These are phyloP conservation scores for Elachura formosa DNA, from an alignment of 2,113 vertebrate genomes.

Conservation along the genomic window DNA sequence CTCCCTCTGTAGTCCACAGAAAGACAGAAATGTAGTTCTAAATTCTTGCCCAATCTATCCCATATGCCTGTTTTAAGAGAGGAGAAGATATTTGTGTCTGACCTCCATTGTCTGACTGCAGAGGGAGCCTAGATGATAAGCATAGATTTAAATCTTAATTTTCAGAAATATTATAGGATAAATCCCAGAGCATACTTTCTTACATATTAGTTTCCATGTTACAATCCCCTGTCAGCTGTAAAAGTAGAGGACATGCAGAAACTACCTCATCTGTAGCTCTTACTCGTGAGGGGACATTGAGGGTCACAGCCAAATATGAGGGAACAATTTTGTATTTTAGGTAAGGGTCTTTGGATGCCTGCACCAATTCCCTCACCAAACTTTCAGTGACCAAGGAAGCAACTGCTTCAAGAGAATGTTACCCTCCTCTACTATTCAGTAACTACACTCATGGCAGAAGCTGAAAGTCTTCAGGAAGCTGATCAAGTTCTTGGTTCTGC, in stretches of 20 bases:
- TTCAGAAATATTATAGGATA: not conserved
- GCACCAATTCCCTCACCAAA: not conserved
- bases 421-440: not conserved
- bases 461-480: not conserved
- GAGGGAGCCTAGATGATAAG: not conserved
- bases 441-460: not conserved
- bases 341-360: not conserved
- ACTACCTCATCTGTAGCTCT: not conserved
- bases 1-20: not conserved
- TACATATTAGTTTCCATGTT: not conserved
- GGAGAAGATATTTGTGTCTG: not conserved
- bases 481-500: not conserved
- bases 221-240: not conserved
- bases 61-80: not conserved
- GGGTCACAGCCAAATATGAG: not conserved
- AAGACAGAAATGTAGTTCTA: not conserved
- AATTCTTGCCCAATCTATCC: not conserved
- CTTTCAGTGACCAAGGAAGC: not conserved
- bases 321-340: not conserved
- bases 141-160: not conserved
- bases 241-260: not conserved
- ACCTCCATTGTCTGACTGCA: not conserved
- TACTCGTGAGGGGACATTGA: not conserved
- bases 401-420: not conserved
- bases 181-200: not conserved